Evolutionary conservation across 2,797 vertebrate genomes (phyloP).

Genomic region (Caiman crocodilus): DNA sequence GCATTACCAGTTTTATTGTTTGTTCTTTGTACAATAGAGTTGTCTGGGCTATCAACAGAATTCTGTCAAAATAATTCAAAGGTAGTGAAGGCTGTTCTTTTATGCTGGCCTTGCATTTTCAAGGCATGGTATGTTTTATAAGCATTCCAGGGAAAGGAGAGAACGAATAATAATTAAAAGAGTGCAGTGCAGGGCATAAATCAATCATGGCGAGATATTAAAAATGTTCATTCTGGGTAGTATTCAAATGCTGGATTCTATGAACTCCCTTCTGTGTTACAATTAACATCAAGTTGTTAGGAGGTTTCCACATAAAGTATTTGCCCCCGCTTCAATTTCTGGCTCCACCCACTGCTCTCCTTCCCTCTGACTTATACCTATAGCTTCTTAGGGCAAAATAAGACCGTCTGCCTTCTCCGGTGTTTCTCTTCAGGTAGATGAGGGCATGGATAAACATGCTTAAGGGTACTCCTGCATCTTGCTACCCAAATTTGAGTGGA

Average conservation of each 20-base stretch:
- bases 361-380: no score
- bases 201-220: neutral
- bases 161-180: slow-evolving; percentile 15
- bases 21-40: slow-evolving; percentile 41
- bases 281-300: neutral
- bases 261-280: neutral
- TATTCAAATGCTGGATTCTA: neutral
- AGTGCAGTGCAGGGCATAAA: neutral
- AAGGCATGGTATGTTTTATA: slow-evolving; percentile 43
- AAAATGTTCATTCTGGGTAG: neutral
- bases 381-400: no score
- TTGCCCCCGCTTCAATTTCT: neutral
- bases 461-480: neutral
- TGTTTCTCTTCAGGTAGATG: neutral
- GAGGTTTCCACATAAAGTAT: neutral
- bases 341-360: no score
- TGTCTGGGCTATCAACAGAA: slow-evolving; percentile 29
- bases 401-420: neutral
- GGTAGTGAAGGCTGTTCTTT: slow-evolving; percentile 44
- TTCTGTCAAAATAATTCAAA: slow-evolving; percentile 55
- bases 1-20: slow-evolving; percentile 47
- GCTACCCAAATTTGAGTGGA: no score
- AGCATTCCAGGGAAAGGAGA: neutral
- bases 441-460: neutral
- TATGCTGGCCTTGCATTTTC: slow-evolving; percentile 44